Base-by-base conservation (phyloP, 1,140 invertebrate genomes). In the Trachelipus rathkii region DNA sequence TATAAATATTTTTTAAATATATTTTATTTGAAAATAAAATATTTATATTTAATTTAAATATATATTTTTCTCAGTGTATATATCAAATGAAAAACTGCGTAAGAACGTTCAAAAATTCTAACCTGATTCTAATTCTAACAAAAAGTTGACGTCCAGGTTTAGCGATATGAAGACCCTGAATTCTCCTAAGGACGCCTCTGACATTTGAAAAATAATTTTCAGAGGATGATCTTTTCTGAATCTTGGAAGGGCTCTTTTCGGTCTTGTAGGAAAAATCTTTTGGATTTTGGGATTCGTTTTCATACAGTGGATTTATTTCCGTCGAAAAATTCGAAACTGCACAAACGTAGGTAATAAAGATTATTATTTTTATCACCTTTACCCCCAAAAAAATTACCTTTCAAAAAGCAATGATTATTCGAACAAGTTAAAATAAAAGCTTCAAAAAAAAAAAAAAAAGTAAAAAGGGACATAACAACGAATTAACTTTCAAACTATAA, bases 151-250 rank as follows among this genome's bases (percentile, higher is more conserved):
- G 74, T 53, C 77, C 77, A 24, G 77, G 75, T 33, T 74, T 73
- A 43, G 74, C 73, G 13, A 78, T 72, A 60, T 78, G 77, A 46
- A 78, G 77, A 6, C 77, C 73, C 71, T 78, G 77, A 9, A 78
- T 73, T 13, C 60, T 43, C 53, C 72, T 71, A 23, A 74, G 73
- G 10, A 78, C 74, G 10, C 77, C 77, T 7, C 70, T 73, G 82
- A 83, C 24, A 82, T 78, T 43, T 84, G 81, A 82, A 85, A 85
- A 79, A 15, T 71, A 46, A 46, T 71, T 71, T 44, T 70, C 44
- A 60, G 50, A 60, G 8, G 50, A 13, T 15, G 2, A 6, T 60
- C 19, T 60, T 8, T 60, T 60, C 8, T 60, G 50, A 19, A 60
- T 19, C 50, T 60, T 60, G 11, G 19, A 60, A 60, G 50, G 8